phyloP scores from a whole-genome alignment of 1,140 invertebrate genomes.

The Atopsyche davidsoni region DNA sequence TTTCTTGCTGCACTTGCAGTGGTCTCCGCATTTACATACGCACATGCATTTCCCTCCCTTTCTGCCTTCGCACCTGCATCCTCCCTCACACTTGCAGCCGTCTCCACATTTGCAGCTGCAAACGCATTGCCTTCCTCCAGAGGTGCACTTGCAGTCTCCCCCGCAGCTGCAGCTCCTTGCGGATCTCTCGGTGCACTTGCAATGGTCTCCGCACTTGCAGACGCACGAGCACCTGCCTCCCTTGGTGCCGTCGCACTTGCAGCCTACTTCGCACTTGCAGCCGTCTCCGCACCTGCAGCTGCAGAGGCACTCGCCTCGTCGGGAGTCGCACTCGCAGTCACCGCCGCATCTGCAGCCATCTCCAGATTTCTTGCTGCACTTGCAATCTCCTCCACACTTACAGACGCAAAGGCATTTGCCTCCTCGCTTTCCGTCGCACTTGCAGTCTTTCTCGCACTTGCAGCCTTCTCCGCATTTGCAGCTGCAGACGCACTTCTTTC shows the following conservation, averaged over 20 bases:
- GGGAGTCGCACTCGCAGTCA: slow-evolving; percentile 13
- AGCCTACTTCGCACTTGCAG: slow-evolving; percentile 21
- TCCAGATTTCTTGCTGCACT: slow-evolving; percentile 19
- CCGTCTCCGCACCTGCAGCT: slow-evolving; percentile 9
- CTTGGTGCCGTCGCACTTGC: slow-evolving; percentile 20
- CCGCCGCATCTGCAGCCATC: slow-evolving; percentile 33
- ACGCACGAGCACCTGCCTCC: slow-evolving; percentile 16
- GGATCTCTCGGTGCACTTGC: slow-evolving; percentile 8
- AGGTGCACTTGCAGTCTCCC: slow-evolving; percentile 15
- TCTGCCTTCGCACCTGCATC: slow-evolving; percentile 36
- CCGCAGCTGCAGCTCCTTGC: slow-evolving; percentile 9
- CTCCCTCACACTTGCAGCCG: slow-evolving; percentile 35
- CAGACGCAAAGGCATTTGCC: slow-evolving; percentile 1
- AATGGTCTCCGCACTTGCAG: slow-evolving; percentile 24
- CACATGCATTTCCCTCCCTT: slow-evolving; percentile 18
- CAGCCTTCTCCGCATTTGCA: slow-evolving; percentile 34
- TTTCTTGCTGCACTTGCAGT: slow-evolving; percentile 22
- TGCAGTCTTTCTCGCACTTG: slow-evolving; percentile 36
- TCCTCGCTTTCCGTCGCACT: slow-evolving; percentile 28
- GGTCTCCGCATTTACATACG: slow-evolving; percentile 21
- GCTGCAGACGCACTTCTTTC: slow-evolving; percentile 14
- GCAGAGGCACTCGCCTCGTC: slow-evolving; percentile 4
- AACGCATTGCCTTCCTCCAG: background rate
- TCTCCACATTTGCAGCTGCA: slow-evolving; percentile 32
- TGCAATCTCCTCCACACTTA: slow-evolving; percentile 10